A percentile compares a stretch with the other conserved stretches of the same genome.
Conservation (phyloP, 2,888 invertebrate genomes). For the Congeria kusceri region DNA sequence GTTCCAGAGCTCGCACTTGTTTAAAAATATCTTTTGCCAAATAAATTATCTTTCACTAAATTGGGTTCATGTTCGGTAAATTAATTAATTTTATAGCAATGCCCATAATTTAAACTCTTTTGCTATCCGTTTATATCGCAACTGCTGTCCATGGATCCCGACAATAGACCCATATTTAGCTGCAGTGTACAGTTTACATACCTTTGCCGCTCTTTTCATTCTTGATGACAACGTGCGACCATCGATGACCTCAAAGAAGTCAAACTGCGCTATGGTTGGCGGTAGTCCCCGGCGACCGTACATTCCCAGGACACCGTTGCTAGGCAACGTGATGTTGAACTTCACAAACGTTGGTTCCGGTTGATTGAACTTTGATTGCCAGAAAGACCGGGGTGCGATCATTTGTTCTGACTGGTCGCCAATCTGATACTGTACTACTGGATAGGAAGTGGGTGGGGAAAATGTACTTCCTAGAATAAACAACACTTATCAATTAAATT, state of each 20-base stretch:
- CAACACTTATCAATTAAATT: neutral
- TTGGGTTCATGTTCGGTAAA: too few species aligned
- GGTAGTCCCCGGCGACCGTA: constrained; percentile 97
- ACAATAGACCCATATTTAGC: too few species aligned
- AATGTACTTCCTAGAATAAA: constrained; percentile 55
- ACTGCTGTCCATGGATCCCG: too few species aligned
- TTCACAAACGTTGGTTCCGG: constrained; percentile 96
- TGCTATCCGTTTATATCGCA: too few species aligned
- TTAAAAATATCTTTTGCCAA: too few species aligned
- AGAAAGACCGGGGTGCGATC: constrained; percentile 97
- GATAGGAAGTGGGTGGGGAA: constrained; percentile 42
- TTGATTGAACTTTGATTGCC: constrained; percentile 99
- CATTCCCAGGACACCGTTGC: constrained; percentile 90
- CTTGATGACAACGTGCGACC: constrained; percentile 76
- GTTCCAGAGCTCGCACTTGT: too few species aligned
- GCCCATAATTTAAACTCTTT: too few species aligned
- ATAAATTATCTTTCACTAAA: too few species aligned
- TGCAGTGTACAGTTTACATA: constrained; percentile 14
- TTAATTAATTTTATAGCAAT: too few species aligned
- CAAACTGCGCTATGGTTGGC: constrained; percentile 98
- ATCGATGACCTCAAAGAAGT: constrained; percentile 95
- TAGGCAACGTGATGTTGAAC: constrained; percentile 92
- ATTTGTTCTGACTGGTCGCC: constrained; percentile 88
- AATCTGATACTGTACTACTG: constrained; percentile 52
- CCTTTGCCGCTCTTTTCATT: constrained; percentile 52